A percentile compares a stretch with the other conserved stretches of the same genome.
Evolutionary conservation across 2,888 invertebrate genomes (phyloP).

Genomic region (Oxystoma pomonae): DNA sequence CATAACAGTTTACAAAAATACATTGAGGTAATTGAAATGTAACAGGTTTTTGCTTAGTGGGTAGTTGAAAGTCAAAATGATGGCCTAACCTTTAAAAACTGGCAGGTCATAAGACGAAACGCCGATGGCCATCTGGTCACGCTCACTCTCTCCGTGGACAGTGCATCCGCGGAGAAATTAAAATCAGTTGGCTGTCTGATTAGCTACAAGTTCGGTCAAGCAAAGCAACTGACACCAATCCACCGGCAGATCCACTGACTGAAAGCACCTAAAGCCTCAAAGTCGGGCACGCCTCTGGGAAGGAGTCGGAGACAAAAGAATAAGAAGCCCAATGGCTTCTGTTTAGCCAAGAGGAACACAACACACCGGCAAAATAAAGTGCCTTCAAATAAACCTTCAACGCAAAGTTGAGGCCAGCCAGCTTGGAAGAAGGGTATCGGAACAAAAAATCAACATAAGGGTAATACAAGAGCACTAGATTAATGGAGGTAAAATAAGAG

Average conservation of each 20-base stretch:
- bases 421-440: neutral
- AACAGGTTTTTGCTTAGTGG: too few relatives aligned
- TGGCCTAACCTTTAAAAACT: neutral
- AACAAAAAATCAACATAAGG: neutral
- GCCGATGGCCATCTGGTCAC: neutral
- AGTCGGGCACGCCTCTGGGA: too few relatives aligned
- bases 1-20: too few relatives aligned
- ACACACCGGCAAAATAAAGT: neutral
- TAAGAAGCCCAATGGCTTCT: neutral
- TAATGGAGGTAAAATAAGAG: neutral
- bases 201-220: neutral
- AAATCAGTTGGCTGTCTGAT: neutral
- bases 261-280: neutral
- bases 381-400: neutral
- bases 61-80: neutral
- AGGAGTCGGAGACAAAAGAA: neutral
- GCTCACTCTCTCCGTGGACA: neutral
- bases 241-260: neutral
- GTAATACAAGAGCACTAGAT: neutral
- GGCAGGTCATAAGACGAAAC: neutral
- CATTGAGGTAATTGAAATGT: too few relatives aligned
- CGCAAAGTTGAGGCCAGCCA: neutral
- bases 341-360: neutral
- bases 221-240: neutral
- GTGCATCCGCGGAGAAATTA: neutral